Evolutionary conservation across 2,113 vertebrate genomes (phyloP), one percentile per base, ranked within the genome.

Genomic region (Cochlearius cochlearius): DNA sequence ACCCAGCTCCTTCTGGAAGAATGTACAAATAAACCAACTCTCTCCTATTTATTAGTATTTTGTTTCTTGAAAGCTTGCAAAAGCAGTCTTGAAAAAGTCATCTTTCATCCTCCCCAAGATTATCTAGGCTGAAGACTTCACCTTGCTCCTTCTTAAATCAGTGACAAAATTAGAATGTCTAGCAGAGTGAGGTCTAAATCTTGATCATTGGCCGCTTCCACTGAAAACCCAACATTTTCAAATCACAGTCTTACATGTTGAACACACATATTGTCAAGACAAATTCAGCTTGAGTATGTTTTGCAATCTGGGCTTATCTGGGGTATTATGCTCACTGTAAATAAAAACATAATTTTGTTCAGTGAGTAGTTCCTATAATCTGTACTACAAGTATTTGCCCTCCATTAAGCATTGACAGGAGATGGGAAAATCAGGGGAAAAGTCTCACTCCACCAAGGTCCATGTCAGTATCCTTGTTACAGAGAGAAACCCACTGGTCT

Each of bases 381-480:
- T 68, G 20, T 1, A 0, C n/a, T 86, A 32, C 15, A 62, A 34
- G 50, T 47, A 56, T 67, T 92, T 86, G 27, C 12, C 23, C 17
- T 88, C 34, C 11, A 39, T 38, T 84, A 93, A 45, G 15, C 55
- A 56, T 26, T 81, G 50, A 56, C 0, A 1, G 59, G 59, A 71
- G 26, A 71, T 26, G 21, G 10, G 23, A 90, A 88, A 90, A 92
- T 74, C 41, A 71, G 2, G 5, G 41, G 25, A 66, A 64, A 80
- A 0, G 0, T 71, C 52, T 55, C 41, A 34, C 12, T 82, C 32
- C 21, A 12, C 26, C 32, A 53, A 68, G 25, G 26, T 64, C 25
- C 20, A 16, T 34, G 32, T 36, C 43, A 74, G 19, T 64, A 29
- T 38, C 34, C 72, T 64, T 69, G 41, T 38, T 71, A 50, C n/a